Evolutionary conservation across 2,113 vertebrate genomes (phyloP), one percentile per base, ranked within the genome.

Genomic region (Jaculus jaculus): DNA sequence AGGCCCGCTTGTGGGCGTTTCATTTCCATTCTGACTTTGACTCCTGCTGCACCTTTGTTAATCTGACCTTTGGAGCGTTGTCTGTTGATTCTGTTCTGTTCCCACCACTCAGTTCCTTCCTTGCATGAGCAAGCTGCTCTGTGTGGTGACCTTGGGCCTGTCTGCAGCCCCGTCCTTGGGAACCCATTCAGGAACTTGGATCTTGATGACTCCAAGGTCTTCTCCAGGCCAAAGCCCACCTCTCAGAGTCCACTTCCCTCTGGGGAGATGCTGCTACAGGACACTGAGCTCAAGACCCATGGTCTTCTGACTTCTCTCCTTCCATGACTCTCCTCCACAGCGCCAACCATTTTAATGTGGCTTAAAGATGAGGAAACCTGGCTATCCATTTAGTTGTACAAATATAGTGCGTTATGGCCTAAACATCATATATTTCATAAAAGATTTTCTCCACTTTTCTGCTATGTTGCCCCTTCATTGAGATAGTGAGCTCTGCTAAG

Each of bases 401-500:
- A 73, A 71, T 21, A 65, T 16, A 32, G 26, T 87, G 7, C 92
- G 77, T 85, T 93, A 73, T 91, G 28, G 8, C 26, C 54, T 85
- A 39, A 63, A 81, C 47, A 20, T 85, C 61, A 77, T 1, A 6
- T 75, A 23, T 54, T 92, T 93, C 75, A 26, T 39, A 71, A 72
- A 85, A 78, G 1, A 0, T 39, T 85, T 93, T 94, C 65, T 91
- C 30, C 63, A 13, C 23, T 92, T 92, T 61, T 82, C 51, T 84
- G 12, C 34, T 74, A 9, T 69, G 26, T 87, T 84, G 47, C 30
- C 34, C 10, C 13, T 85, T 78, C 23, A 66, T 23, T 4, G 39
- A 95, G 51, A 60, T 47, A 95, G 37, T 69, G 1, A 42, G 85
- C 91, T 89, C 51, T 77, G 24, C 26, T 86, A 15, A 89, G 28